These are phyloP conservation scores for Cistogaster globosa DNA, from an alignment of 2,888 invertebrate genomes.

Conservation along the genomic window DNA sequence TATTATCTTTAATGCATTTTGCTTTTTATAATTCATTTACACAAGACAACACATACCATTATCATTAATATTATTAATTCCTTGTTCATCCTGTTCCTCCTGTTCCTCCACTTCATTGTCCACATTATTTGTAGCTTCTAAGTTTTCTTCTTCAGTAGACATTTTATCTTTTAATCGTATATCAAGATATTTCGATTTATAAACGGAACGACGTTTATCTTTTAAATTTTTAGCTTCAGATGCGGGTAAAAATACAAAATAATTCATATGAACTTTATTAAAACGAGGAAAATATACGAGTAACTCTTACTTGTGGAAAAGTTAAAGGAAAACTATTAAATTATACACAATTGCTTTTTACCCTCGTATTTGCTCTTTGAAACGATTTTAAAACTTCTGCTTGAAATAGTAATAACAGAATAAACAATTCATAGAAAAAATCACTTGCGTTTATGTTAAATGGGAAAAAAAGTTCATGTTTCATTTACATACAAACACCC, in stretches of 20 bases:
- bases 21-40: neutral
- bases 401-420: neutral
- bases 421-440: neutral
- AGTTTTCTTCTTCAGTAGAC: slow-evolving; percentile 55
- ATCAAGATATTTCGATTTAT: slow-evolving; percentile 78
- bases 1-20: neutral
- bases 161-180: slow-evolving; percentile 74
- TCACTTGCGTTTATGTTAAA: neutral
- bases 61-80: neutral
- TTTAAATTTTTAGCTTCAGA: slow-evolving; percentile 74
- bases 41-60: slow-evolving; percentile 56
- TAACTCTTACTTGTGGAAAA: slow-evolving; percentile 57
- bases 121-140: slow-evolving; percentile 22
- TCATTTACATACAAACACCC: neutral
- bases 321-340: slow-evolving; percentile 26
- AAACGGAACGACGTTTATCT: slow-evolving; percentile 75
- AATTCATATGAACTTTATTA: slow-evolving; percentile 73
- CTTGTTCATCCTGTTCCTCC: slow-evolving; percentile 3
- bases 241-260: slow-evolving; percentile 79
- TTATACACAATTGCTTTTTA: neutral
- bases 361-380: neutral
- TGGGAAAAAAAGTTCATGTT: neutral
- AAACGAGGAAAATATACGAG: neutral
- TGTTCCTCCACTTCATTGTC: slow-evolving; percentile 19
- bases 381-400: neutral